Base-by-base conservation (phyloP, 2,888 invertebrate genomes). In the Trachelus stipa region DNA sequence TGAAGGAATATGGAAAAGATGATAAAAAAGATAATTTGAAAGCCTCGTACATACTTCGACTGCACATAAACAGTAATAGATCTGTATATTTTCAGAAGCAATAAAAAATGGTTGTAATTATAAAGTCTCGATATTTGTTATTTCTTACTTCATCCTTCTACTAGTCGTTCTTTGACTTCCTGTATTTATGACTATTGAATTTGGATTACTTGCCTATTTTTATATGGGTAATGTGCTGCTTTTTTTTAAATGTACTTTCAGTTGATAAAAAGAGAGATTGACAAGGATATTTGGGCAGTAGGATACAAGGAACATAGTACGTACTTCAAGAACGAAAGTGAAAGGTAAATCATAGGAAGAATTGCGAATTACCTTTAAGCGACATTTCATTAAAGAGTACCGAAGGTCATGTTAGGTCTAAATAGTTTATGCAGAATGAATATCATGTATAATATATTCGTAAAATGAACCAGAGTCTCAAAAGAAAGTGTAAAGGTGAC, bases 71-170 rank as follows among this genome's bases (percentile, higher is more conserved):
- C 73, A 74, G 71, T 73, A 79, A 79, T 68, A 77, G 74, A 83
- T 86, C 83, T 84, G 86, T 87, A 87, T 87, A 86, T 86, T 87
- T 87, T 86, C 84, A 82, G 84, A 85, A 86, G 86, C 86, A 86
- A 87, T 87, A 87, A 87, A 87, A 37, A 76, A 76, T 74, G 76
- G 76, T 79, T 73, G 37, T 78, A 34, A 78, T 37, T 75, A 56
- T 68, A 12, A n/a, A 69, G 74, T 56, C 56, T 35, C 74, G 12
- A 35, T 34, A 11, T 35, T 74, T 35, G 4, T 56, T 56, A 56
- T 37, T 37, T 30, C 68, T 12, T 75, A 9, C 56, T 33, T 30
- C 68, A n/a, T 34, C 35, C 35, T 12, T 35, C 31, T n/a, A 11
- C 31, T n/a, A 11, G 12, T 4, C 35, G 35, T 3, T 35, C 12